Base-by-base conservation (phyloP, 1,140 invertebrate species). In the Atta cephalotes region DNA sequence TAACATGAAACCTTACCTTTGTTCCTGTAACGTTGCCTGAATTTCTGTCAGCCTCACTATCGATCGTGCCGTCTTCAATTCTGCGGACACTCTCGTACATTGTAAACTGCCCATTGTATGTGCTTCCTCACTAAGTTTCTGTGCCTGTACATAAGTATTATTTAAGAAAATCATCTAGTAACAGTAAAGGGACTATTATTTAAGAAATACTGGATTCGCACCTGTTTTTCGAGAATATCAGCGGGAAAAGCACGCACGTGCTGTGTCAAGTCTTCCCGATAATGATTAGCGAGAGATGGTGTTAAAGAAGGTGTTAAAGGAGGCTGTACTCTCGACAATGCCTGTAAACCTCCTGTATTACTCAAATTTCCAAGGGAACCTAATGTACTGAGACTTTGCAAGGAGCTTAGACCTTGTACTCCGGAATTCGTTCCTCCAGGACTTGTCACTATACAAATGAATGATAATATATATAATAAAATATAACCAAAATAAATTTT, bases 11-110 rank as follows among this genome's bases (percentile, higher is more conserved):
- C 96, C 96, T 94, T 93, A 99, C 98, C 98, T 98, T 96, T 99
- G 98, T 96, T 99, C 98, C 96, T 99, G 98, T 94, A 99, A 96
- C 87, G 98, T 99, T 82, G 98, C 98, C 96, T 99, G 98, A 95
- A 99, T 99, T 96, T 99, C 98, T 51, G 98, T 98, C 92, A 98
- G 97, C 92, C 99, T 97, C 88, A 99, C 99, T 93, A 99, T 96
- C 88, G 98, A 99, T 88, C 99, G 96, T 88, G 98, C 98, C 95
- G 98, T 98, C 96, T 99, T 99, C 85, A 99, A 96, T 93, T 99
- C 98, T 51, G 98, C 97, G 71, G 98, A 99, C 89, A 99, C 98
- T 95, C 98, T 97, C 89, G 98, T 99, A 96, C 98, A 98, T 93
- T 97, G 97, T 93, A 98, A 96, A 96, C 98, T 98, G 89, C 97